Evolutionary conservation across 2,113 vertebrate genomes (phyloP).

Genomic region (Barnardius zonarius): DNA sequence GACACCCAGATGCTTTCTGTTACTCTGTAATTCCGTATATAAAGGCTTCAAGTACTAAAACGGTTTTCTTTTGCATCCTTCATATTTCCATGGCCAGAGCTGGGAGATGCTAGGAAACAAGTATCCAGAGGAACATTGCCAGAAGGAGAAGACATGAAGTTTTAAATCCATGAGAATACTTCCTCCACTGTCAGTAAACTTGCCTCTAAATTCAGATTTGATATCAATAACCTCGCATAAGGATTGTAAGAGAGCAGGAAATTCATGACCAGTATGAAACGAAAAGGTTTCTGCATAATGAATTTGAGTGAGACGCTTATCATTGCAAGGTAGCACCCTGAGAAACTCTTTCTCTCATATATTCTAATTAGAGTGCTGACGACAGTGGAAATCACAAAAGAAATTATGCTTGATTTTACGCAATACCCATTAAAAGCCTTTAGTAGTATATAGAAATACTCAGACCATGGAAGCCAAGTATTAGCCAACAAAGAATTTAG

Average conservation of each 20-base stretch:
- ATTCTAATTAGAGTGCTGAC: not conserved
- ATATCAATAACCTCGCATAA: not conserved
- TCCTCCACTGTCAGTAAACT: not conserved
- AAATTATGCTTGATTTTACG: not conserved
- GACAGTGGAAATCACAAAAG: not conserved
- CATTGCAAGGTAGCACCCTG: not conserved
- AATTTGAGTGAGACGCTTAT: not conserved
- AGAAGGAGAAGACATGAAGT: not conserved
- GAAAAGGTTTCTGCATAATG: not conserved
- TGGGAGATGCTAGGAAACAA: not conserved
- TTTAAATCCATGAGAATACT: not conserved
- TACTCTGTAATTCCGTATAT: conserved; percentile 31
- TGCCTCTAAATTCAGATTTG: not conserved
- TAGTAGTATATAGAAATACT: not conserved
- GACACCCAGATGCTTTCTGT: conserved; percentile 10
- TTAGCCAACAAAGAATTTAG: not conserved
- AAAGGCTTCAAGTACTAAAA: not conserved
- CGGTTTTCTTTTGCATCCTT: not conserved
- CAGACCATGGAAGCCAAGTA: not conserved
- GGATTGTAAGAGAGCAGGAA: not conserved
- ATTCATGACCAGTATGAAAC: not conserved
- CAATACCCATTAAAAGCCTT: not conserved
- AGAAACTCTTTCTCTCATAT: not conserved
- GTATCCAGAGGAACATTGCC: not conserved
- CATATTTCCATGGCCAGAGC: not conserved